A percentile compares a stretch with the other conserved stretches of the same genome.
Evolutionary conservation across 1,140 invertebrate genomes (phyloP).

Genomic region (Orussus abietinus): DNA sequence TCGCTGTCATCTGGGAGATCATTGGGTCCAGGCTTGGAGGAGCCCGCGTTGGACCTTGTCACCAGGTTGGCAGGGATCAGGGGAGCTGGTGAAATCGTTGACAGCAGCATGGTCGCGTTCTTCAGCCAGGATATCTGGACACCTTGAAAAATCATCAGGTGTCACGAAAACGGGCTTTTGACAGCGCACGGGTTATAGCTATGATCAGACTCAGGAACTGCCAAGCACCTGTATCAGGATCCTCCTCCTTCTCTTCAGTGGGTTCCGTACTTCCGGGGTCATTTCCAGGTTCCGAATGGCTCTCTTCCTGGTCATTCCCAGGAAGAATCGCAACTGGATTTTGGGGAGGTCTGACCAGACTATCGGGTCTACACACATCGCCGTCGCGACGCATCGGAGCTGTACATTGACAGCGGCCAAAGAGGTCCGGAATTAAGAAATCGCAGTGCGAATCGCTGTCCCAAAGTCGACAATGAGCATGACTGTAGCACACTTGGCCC

Average conservation of each 20-base stretch:
- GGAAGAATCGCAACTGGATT: too few species aligned
- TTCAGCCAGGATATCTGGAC: slow-evolving; percentile 46
- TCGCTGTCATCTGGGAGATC: slow-evolving; percentile 42
- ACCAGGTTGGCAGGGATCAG: slow-evolving; percentile 37
- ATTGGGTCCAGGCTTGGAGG: slow-evolving; percentile 23
- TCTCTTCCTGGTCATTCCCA: too few species aligned
- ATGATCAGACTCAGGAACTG: too few species aligned
- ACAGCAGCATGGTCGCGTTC: slow-evolving; percentile 38
- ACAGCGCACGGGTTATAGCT: too few species aligned
- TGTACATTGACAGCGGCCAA: slow-evolving; percentile 81
- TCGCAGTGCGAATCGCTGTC: slow-evolving; percentile 80
- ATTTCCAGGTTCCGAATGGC: too few species aligned
- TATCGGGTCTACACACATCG: slow-evolving; percentile 54
- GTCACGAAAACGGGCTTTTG: background rate
- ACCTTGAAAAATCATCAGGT: too few species aligned
- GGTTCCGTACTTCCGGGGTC: background rate
- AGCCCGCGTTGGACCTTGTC: slow-evolving; percentile 30
- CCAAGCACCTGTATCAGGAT: background rate
- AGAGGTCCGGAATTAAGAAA: slow-evolving; percentile 82
- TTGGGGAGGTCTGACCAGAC: slow-evolving; percentile 37
- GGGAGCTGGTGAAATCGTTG: slow-evolving; percentile 30
- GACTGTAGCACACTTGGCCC: slow-evolving; percentile 84
- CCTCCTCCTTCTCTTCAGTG: background rate
- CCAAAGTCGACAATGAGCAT: slow-evolving; percentile 80
- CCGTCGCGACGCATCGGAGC: slow-evolving; percentile 63